A percentile compares a stretch with the other conserved stretches of the same genome.
phyloP scores from a whole-genome alignment of 2,113 vertebrate genomes.

The Chaetodon auriga region DNA sequence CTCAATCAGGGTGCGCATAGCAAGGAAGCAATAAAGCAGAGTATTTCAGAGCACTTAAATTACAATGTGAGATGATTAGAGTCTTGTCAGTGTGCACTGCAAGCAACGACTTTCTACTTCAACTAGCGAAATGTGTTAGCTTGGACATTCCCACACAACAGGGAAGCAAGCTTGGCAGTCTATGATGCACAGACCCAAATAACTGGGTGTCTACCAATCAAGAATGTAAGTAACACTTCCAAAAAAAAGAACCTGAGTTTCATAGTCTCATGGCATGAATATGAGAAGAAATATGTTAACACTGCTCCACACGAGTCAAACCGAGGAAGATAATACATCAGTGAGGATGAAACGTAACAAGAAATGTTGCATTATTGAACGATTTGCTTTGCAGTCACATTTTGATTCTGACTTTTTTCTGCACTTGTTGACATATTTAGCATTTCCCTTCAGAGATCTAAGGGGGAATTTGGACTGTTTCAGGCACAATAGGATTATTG shows the following conservation, averaged over 20 bases:
- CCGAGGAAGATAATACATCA: conserved; percentile 13
- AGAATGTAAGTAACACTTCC: conserved; percentile 12
- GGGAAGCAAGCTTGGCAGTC: conserved; percentile 19
- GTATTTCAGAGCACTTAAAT: conserved; percentile 37
- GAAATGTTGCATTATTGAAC: conserved; percentile 55
- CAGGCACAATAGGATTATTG: conserved; percentile 7
- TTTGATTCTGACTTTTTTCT: conserved; percentile 18
- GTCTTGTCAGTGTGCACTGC: conserved; percentile 10
- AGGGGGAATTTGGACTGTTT: conserved; percentile 23
- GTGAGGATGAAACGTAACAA: conserved; percentile 45
- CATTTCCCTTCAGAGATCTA: conserved; percentile 29
- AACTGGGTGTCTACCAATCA: conserved; percentile 5
- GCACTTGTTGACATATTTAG: conserved; percentile 20
- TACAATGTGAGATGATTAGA: conserved; percentile 37
- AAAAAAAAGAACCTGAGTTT: neutral
- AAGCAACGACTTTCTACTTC: neutral
- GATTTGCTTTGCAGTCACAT: conserved; percentile 34
- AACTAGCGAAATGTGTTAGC: conserved; percentile 11
- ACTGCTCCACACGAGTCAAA: conserved; percentile 25
- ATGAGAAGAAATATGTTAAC: conserved; percentile 30
- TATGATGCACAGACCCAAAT: conserved; percentile 3
- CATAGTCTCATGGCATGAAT: conserved; percentile 20
- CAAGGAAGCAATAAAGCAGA: conserved; percentile 14
- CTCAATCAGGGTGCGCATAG: conserved; percentile 38
- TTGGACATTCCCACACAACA: conserved; percentile 16